Evolutionary conservation across 2,888 invertebrate species (phyloP).

Genomic region (Eristalinus sepulchralis): DNA sequence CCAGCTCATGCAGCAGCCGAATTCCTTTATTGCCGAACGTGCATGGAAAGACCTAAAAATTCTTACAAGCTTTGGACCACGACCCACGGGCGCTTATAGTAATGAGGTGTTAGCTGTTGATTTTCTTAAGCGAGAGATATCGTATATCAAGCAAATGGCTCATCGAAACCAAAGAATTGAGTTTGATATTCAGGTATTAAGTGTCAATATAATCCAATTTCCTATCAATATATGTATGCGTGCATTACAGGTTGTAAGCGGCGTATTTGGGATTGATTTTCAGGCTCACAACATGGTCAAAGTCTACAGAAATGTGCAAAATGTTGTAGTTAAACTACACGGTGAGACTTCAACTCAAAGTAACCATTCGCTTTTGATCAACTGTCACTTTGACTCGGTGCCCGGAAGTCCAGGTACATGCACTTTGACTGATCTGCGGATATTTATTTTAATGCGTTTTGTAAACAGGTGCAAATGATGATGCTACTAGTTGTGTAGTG

Average conservation of each 20-base stretch:
- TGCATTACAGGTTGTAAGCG: slow-evolving; percentile 82
- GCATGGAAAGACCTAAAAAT: slow-evolving; percentile 86
- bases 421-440: neutral
- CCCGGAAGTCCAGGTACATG: slow-evolving; percentile 87
- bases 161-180: slow-evolving; percentile 83
- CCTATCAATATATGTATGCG: neutral
- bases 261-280: slow-evolving; percentile 89
- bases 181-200: slow-evolving; percentile 84
- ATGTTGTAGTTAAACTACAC: slow-evolving; percentile 88
- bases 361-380: slow-evolving; percentile 87
- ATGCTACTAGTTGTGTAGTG: slow-evolving; percentile 82
- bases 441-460: slow-evolving; percentile 9
- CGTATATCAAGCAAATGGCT: slow-evolving; percentile 82
- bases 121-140: slow-evolving; percentile 83
- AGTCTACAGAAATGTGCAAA: slow-evolving; percentile 91
- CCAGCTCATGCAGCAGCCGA: slow-evolving; percentile 73
- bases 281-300: slow-evolving; percentile 89
- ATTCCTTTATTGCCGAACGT: slow-evolving; percentile 84
- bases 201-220: slow-evolving; percentile 76
- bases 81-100: slow-evolving; percentile 88
- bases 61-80: slow-evolving; percentile 84
- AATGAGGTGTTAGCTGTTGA: slow-evolving; percentile 89
- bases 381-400: slow-evolving; percentile 96
- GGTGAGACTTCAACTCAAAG: slow-evolving; percentile 82
- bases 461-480: slow-evolving; percentile 76